Percentiles rank a stretch among this genome's conserved stretches.
phyloP scores from a whole-genome alignment of 2,888 invertebrate genomes.

The Cerceris ruficornis region DNA sequence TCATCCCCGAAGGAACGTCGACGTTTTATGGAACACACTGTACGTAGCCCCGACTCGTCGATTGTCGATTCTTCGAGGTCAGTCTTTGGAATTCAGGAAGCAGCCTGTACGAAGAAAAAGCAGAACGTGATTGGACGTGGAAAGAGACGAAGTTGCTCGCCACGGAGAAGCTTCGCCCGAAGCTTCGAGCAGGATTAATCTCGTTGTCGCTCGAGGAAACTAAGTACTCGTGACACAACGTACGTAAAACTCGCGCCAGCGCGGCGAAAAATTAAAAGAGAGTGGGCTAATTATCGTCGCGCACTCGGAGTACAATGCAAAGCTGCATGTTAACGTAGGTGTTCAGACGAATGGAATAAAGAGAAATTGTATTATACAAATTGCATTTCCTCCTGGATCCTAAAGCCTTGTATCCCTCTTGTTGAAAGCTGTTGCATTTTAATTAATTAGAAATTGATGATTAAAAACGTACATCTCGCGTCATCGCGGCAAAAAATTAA shows the following conservation, averaged over 20 bases:
- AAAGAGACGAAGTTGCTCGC: slow-evolving; percentile 57
- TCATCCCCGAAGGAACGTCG: too few species aligned
- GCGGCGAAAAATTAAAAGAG: slow-evolving; percentile 17
- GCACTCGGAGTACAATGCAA: neutral
- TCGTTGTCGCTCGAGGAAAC: slow-evolving; percentile 52
- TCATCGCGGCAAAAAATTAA: slow-evolving; percentile 8
- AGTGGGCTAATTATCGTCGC: slow-evolving; percentile 36
- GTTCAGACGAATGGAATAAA: slow-evolving; percentile 8
- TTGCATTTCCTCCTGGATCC: neutral
- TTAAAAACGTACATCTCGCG: slow-evolving; percentile 25
- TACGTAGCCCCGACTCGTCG: slow-evolving; percentile 13
- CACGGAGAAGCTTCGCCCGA: slow-evolving; percentile 42
- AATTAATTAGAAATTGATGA: too few species aligned
- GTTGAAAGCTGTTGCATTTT: too few species aligned
- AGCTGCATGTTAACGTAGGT: neutral
- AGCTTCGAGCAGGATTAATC: slow-evolving; percentile 60
- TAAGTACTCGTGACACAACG: slow-evolving; percentile 58
- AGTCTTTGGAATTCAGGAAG: slow-evolving; percentile 57
- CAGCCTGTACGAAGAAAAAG: slow-evolving; percentile 51
- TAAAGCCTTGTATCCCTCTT: neutral
- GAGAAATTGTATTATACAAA: slow-evolving; percentile 13
- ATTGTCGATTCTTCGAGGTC: slow-evolving; percentile 46
- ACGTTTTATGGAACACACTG: neutral
- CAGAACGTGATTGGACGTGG: slow-evolving; percentile 47
- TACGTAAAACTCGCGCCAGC: slow-evolving; percentile 32